Evolutionary conservation across 1,140 invertebrate genomes (phyloP).

Genomic region (Drosophila trapezifrons): DNA sequence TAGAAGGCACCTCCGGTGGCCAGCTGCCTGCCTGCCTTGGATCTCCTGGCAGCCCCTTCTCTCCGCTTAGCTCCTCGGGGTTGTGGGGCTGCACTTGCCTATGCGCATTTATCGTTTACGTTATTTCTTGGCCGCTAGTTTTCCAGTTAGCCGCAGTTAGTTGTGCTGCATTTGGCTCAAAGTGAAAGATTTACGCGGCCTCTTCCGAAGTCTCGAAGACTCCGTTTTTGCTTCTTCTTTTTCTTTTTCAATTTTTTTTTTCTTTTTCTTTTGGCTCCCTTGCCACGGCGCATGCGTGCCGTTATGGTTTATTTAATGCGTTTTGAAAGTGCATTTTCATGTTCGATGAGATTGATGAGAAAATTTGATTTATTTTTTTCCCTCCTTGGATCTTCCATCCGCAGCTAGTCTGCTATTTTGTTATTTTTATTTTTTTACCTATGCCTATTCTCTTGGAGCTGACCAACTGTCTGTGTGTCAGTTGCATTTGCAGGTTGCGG

Average conservation of each 20-base stretch:
- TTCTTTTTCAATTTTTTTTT: no score
- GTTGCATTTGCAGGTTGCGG: constrained; percentile 80
- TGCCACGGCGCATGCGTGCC: constrained; percentile 72
- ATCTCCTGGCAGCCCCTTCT: constrained; percentile 4
- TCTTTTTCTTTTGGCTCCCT: constrained; percentile 13
- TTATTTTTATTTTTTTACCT: constrained; percentile 1
- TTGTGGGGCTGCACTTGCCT: constrained; percentile 67
- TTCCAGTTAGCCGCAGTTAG: constrained; percentile 80
- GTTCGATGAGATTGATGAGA: constrained; percentile 84
- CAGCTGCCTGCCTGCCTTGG: constrained; percentile 55
- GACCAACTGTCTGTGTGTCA: constrained; percentile 56
- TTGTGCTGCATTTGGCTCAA: constrained; percentile 79
- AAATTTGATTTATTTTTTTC: constrained; percentile 83
- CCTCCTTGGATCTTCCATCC: constrained; percentile 12
- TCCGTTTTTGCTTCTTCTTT: constrained; percentile 16
- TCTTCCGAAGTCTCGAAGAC: constrained; percentile 23
- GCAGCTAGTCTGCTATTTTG: constrained; percentile 1
- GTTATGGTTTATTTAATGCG: constrained; percentile 83
- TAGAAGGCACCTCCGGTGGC: constrained; percentile 21
- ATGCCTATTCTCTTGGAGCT: constrained; percentile 5
- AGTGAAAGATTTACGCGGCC: constrained; percentile 82
- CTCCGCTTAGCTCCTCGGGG: constrained; percentile 23
- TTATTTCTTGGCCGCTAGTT: constrained; percentile 80
- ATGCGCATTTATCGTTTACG: constrained; percentile 82
- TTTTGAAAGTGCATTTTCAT: constrained; percentile 84